These are phyloP conservation scores for Gallinago nigripennis DNA, from an alignment of 2,797 vertebrate species.

Conservation along the genomic window DNA sequence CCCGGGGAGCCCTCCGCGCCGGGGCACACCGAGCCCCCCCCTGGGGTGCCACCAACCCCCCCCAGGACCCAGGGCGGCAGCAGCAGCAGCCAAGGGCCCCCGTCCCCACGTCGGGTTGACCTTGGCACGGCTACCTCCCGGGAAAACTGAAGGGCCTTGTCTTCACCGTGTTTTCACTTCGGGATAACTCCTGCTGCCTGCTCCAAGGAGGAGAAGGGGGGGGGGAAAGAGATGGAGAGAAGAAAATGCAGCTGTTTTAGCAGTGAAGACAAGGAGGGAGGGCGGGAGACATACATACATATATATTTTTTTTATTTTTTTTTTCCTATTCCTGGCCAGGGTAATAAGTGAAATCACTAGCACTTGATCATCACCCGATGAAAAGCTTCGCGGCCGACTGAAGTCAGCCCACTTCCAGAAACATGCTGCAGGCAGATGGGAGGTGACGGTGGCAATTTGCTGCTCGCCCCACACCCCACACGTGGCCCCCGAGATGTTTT, in stretches of 20 bases:
- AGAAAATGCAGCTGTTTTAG: not conserved
- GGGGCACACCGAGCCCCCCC: accelerated
- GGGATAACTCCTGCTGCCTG: not conserved
- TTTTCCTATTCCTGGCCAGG: not conserved
- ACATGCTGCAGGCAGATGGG: not conserved
- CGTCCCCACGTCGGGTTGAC: not conserved
- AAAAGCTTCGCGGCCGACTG: not conserved
- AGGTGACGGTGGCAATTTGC: not conserved
- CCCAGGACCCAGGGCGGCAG: accelerated
- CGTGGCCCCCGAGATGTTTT: not conserved
- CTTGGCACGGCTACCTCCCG: not conserved
- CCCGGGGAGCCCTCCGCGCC: not conserved
- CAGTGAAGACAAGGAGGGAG: not conserved
- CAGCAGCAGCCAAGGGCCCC: not conserved
- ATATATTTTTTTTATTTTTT: too few relatives aligned
- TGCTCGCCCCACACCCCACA: not conserved
- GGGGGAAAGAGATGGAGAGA: not conserved
- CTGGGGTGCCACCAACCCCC: not conserved
- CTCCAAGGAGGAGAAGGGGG: not conserved
- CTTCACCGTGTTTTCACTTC: not conserved
- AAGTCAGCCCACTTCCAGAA: not conserved
- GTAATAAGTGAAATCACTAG: not conserved
- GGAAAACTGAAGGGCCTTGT: slow-evolving; percentile 44
- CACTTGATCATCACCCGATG: not conserved
- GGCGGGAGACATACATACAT: not conserved